These are phyloP conservation scores for Galemys pyrenaicus DNA, from an alignment of 2,113 vertebrate species.

Conservation along the genomic window DNA sequence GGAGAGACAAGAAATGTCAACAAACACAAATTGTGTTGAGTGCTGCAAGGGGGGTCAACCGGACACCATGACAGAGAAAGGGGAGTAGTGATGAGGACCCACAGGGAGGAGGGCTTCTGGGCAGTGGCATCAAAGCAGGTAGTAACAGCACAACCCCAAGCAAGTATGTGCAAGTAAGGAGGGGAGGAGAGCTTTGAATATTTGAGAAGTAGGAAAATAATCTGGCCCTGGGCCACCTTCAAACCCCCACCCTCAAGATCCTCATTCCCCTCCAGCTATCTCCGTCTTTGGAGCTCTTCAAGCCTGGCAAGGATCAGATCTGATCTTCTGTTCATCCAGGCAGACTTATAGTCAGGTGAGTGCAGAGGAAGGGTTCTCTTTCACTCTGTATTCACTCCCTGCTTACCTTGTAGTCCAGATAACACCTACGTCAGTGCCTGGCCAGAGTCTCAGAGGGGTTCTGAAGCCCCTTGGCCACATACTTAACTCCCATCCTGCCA, in stretches of 20 bases:
- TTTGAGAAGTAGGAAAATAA: not conserved
- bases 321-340: not conserved
- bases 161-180: fast-evolving
- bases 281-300: not conserved
- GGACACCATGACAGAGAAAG: fast-evolving
- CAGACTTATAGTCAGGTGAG: not conserved
- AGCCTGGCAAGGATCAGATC: not conserved
- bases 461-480: not conserved
- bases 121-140: fast-evolving
- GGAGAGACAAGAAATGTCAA: not conserved
- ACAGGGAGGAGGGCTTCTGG: fast-evolving
- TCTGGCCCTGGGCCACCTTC: not conserved
- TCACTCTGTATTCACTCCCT: not conserved
- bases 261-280: not conserved
- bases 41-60: not conserved
- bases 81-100: not conserved
- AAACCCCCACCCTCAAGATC: not conserved
- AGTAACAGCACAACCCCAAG: not conserved
- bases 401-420: not conserved
- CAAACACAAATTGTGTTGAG: not conserved
- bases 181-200: not conserved
- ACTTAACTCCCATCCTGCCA: fast-evolving
- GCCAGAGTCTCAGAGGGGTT: not conserved
- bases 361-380: not conserved
- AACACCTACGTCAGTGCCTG: not conserved